Base-by-base conservation (phyloP, 1,140 invertebrate genomes). In the Diprion similis region DNA sequence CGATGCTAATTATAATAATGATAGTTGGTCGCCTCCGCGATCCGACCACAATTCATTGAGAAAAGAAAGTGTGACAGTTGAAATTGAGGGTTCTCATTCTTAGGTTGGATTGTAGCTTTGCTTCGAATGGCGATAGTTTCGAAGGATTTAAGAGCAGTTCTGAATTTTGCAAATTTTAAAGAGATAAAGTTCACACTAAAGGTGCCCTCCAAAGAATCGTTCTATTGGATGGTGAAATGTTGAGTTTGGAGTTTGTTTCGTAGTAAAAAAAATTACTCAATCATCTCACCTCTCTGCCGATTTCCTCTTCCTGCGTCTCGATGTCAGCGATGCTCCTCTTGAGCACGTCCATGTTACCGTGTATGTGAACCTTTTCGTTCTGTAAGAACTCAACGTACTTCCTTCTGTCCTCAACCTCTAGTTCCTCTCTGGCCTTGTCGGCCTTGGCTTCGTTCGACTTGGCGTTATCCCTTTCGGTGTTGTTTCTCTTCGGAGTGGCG, bases 241-340 rank as follows among this genome's bases (percentile, higher is more conserved):
- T 37, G 65, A 51, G 15, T 70, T 46, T 46, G 69, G 68, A 24
- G 8, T 68, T 47, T 64, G 6, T 46, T 18, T 66, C 59, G 11
- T 7, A 45, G 46, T 46, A 70, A 64, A 70, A 59, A 46, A 46
- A 67, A 51, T 79, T 6, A 37, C 24, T 71, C 15, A 0, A 70
- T 9, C 74, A 72, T 65, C 66, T 83, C 86, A 96, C 95, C 91
- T 95, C 95, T 90, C 94, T 89, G 47, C 94, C 90, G 19, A 95
- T 92, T 85, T 97, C 95, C 83, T 95, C 94, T 81, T 96, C 94
- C 81, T 95, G 94, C 19, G 90, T 91, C 80, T 96, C 93, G 69
- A 96, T 93, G 79, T 96, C 94, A 1, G 91, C 89, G 75, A 96
- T 93, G 82, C 93, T 92, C 74, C 92, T 90, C 80, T 95, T 96